A percentile compares a stretch with the other conserved stretches of the same genome.
Evolutionary conservation across 2,888 invertebrate genomes (phyloP).

Genomic region (Trimorus sp.): DNA sequence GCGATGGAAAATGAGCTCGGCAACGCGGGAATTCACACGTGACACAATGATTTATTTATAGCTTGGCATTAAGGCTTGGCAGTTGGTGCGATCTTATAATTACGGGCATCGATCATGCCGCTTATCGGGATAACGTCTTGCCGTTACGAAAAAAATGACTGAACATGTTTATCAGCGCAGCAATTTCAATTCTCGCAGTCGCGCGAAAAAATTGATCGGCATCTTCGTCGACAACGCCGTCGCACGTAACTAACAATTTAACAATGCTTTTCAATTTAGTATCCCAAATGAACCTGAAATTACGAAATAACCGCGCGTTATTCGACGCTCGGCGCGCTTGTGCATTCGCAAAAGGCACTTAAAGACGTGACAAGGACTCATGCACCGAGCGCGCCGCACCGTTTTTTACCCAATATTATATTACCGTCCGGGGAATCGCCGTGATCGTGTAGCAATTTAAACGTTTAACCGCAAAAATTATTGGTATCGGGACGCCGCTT

Average conservation of each 20-base stretch:
- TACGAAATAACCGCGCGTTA: constrained; percentile 44
- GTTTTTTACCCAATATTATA: constrained; percentile 59
- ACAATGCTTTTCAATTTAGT: constrained; percentile 45
- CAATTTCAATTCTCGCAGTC: constrained; percentile 1
- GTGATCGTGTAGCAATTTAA: constrained; percentile 77
- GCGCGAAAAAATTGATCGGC: constrained; percentile 8
- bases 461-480: constrained; percentile 78
- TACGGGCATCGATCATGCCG: constrained; percentile 30
- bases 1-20: background rate
- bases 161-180: constrained; percentile 6
- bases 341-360: constrained; percentile 56
- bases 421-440: constrained; percentile 70
- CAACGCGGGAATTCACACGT: constrained; percentile 1
- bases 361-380: constrained; percentile 61
- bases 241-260: constrained; percentile 27
- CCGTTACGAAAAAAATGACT: constrained; percentile 14
- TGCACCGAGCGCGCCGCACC: constrained; percentile 29
- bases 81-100: constrained; percentile 27
- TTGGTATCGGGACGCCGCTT: constrained; percentile 73
- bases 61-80: constrained; percentile 12
- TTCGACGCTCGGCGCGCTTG: constrained; percentile 27
- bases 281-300: constrained; percentile 30
- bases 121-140: constrained; percentile 26
- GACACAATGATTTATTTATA: constrained; percentile 42
- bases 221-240: constrained; percentile 7